Conservation (phyloP, 2,888 invertebrate species). For the Chloroclysta siterata region DNA sequence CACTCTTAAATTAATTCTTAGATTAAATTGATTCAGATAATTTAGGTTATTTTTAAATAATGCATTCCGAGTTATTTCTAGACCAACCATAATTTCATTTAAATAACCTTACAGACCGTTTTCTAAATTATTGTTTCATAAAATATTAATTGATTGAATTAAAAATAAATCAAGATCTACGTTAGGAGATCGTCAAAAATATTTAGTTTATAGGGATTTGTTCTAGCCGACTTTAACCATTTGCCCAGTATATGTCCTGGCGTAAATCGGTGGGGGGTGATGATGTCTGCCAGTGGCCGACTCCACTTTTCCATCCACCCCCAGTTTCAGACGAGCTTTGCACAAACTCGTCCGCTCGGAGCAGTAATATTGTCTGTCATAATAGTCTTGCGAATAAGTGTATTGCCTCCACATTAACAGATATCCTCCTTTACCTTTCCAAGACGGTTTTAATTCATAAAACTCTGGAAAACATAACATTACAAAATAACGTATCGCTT, state of each 20-base stretch:
- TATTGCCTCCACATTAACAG: conserved; percentile 43
- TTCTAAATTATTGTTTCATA: no score
- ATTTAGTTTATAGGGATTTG: no score
- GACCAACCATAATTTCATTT: no score
- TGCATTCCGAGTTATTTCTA: no score
- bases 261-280: conserved; percentile 26
- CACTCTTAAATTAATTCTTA: no score
- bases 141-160: no score
- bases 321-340: conserved; percentile 26
- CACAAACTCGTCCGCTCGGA: conserved; percentile 28
- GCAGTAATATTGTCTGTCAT: conserved; percentile 44
- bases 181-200: no score
- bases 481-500: neutral
- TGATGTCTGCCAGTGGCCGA: conserved; percentile 16
- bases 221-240: conserved; percentile 19
- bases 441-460: conserved; percentile 7
- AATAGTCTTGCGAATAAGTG: conserved; percentile 46
- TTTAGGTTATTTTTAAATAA: no score
- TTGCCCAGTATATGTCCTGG: conserved; percentile 14
- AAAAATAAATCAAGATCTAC: no score
- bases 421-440: conserved; percentile 9
- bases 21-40: no score
- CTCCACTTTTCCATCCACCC: conserved; percentile 9
- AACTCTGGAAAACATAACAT: neutral
- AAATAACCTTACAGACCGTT: no score